Evolutionary conservation across 2,888 invertebrate species (phyloP).

Genomic region (Leptinotarsa juncta): DNA sequence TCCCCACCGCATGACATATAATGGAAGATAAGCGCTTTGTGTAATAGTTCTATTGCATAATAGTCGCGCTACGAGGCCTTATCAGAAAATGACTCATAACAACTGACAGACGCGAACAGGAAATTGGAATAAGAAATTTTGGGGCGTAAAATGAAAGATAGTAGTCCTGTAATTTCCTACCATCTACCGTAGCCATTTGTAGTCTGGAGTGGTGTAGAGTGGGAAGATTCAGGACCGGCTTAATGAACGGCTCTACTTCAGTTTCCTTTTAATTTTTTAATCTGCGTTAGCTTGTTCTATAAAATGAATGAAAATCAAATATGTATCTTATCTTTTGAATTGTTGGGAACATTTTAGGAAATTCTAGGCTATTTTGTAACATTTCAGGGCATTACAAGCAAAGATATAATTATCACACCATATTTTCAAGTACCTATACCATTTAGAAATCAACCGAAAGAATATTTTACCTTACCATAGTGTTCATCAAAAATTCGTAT

Average conservation of each 20-base stretch:
- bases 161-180: conserved; percentile 80
- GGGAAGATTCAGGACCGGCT: conserved; percentile 29
- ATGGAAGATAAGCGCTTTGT: conserved; percentile 66
- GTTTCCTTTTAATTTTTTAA: background rate
- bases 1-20: conserved; percentile 67
- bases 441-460: too few relatives aligned
- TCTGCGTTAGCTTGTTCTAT: too few relatives aligned
- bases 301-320: too few relatives aligned
- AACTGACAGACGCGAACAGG: conserved; percentile 71
- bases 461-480: too few relatives aligned
- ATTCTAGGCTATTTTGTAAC: too few relatives aligned
- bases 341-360: too few relatives aligned
- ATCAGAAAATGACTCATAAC: conserved; percentile 81
- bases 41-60: conserved; percentile 69
- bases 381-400: too few relatives aligned
- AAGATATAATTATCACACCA: too few relatives aligned
- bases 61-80: conserved; percentile 69
- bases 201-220: conserved; percentile 54
- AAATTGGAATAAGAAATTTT: conserved; percentile 84
- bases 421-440: too few relatives aligned
- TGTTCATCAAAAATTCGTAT: too few relatives aligned
- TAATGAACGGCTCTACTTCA: background rate
- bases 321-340: too few relatives aligned
- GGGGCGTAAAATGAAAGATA: conserved; percentile 83
- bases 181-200: conserved; percentile 60